Percentiles rank a stretch among this genome's conserved stretches.
Conservation (phyloP, 2,797 vertebrate species). For the Kryptopterus vitreolus region DNA sequence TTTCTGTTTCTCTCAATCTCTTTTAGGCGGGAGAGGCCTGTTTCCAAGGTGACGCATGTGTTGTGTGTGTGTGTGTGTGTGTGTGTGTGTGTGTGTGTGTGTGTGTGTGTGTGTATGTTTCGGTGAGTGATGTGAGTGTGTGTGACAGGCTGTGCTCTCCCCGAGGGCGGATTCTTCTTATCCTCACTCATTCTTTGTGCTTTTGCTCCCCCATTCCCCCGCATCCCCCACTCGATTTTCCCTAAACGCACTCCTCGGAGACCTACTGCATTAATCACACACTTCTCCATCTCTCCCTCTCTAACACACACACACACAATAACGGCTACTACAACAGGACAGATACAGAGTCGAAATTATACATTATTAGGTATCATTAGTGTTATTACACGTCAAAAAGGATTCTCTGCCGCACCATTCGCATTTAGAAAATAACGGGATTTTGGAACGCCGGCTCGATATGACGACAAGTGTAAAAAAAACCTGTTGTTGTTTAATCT, state of each 20-base stretch:
- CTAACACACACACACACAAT: conserved; percentile 12
- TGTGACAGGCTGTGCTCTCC: conserved; percentile 72
- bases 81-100: conserved; percentile 66
- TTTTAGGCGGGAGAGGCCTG: conserved; percentile 51
- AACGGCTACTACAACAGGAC: background rate
- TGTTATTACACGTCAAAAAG: conserved; percentile 1
- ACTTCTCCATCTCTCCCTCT: conserved; percentile 20
- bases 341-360: background rate
- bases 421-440: background rate
- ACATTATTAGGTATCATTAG: conserved; percentile 15
- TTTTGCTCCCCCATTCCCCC: conserved; percentile 30
- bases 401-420: background rate
- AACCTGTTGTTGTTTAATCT: background rate
- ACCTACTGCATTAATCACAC: conserved; percentile 45
- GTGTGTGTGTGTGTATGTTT: conserved; percentile 62
- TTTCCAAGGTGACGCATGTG: conserved; percentile 57
- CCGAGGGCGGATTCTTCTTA: conserved; percentile 48
- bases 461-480: too few species aligned
- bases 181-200: conserved; percentile 52
- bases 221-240: conserved; percentile 6
- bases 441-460: too few species aligned
- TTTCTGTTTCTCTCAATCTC: conserved; percentile 14
- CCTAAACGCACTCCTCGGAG: conserved; percentile 35
- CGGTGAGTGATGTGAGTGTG: conserved; percentile 72
- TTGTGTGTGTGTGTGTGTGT: conserved; percentile 63